Evolutionary conservation across 2,113 vertebrate species (phyloP).

Genomic region (Centrocercus urophasianus): DNA sequence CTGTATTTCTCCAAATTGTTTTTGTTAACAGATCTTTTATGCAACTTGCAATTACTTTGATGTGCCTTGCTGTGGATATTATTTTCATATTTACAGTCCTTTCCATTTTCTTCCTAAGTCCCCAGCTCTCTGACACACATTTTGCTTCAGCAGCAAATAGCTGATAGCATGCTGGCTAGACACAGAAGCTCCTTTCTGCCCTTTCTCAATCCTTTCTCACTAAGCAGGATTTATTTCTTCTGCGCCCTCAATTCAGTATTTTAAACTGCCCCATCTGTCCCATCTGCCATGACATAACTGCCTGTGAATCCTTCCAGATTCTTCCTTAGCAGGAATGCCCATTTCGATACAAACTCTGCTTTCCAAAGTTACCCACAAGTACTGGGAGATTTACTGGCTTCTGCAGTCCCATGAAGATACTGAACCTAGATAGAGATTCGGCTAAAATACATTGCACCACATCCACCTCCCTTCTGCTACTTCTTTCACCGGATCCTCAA

Average conservation of each 20-base stretch:
- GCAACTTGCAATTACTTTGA: not conserved
- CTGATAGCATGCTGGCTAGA: not conserved
- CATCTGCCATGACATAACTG: not conserved
- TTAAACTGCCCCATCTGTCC: not conserved
- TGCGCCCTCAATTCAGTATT: not conserved
- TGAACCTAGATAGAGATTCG: not conserved
- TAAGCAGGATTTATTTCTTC: not conserved
- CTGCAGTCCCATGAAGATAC: not conserved
- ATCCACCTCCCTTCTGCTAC: not conserved
- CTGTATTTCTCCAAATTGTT: not conserved
- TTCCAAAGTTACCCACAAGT: not conserved
- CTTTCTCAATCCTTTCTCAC: not conserved
- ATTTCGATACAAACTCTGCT: not conserved
- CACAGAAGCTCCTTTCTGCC: fast-evolving
- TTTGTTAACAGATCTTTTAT: not conserved
- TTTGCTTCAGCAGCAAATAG: not conserved
- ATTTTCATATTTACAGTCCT: not conserved
- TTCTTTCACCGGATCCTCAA: not conserved
- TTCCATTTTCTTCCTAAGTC: not conserved
- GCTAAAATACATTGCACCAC: not conserved
- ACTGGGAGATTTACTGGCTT: not conserved
- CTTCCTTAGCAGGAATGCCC: not conserved
- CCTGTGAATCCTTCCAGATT: not conserved
- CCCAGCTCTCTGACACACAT: not conserved
- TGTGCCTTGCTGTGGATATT: not conserved